Conservation (phyloP, 2,113 vertebrate genomes). For the Cairina moschata region DNA sequence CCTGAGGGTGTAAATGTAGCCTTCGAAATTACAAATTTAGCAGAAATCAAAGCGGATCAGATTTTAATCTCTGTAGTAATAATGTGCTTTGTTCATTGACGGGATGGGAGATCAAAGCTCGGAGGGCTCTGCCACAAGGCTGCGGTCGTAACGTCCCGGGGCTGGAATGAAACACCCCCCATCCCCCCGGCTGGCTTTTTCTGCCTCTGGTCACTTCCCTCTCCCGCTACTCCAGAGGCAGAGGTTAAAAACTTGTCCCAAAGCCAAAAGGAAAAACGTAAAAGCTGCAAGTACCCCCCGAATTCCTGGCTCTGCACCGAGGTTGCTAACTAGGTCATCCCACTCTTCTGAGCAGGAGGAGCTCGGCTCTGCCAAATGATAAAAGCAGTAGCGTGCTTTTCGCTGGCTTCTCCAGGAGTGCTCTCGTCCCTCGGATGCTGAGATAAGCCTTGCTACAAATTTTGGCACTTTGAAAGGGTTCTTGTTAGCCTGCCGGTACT, state of each 20-base stretch:
- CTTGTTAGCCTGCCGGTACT: neutral
- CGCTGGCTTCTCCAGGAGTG: neutral
- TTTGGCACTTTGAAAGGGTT: neutral
- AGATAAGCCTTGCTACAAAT: neutral
- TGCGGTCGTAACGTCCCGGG: neutral
- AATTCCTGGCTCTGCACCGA: constrained; percentile 26
- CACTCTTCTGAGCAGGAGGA: constrained; percentile 10
- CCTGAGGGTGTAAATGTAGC: constrained; percentile 48
- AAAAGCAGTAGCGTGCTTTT: neutral
- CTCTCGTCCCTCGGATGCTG: neutral
- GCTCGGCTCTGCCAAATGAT: constrained; percentile 8
- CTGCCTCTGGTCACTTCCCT: neutral
- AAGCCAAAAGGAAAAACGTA: neutral
- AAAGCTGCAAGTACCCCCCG: constrained; percentile 18
- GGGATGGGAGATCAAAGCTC: constrained; percentile 24
- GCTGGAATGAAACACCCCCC: neutral
- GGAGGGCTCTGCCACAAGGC: neutral
- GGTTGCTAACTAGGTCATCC: constrained; percentile 62
- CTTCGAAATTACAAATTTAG: constrained; percentile 36
- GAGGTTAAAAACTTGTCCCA: neutral
- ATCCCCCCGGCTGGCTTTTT: neutral
- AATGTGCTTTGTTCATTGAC: constrained; percentile 39
- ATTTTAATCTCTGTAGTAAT: constrained; percentile 59
- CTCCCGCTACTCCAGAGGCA: neutral
- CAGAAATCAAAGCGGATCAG: constrained; percentile 61